Evolutionary conservation across 1,140 invertebrate species (phyloP).

Genomic region (Hycleus phaleratus): DNA sequence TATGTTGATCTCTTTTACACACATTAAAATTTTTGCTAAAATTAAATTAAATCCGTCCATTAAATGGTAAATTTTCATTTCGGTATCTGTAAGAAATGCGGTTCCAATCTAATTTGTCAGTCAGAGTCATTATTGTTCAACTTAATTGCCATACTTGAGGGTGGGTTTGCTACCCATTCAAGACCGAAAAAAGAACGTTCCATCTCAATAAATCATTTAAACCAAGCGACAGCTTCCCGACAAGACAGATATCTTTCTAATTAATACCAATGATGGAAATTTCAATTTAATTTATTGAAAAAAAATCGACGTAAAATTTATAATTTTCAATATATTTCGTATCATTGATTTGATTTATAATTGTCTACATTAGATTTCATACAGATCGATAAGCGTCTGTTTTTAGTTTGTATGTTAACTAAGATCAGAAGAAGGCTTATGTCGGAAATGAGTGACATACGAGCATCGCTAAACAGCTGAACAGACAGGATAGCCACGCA

Average conservation of each 20-base stretch:
- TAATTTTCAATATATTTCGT: too few relatives aligned
- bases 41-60: too few relatives aligned
- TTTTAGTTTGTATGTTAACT: background rate
- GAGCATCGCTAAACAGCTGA: constrained; percentile 43
- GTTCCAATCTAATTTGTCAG: constrained; percentile 8
- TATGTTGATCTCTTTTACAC: too few relatives aligned
- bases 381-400: too few relatives aligned
- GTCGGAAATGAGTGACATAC: constrained; percentile 43
- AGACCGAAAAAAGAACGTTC: background rate
- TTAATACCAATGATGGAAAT: background rate
- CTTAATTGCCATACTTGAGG: constrained; percentile 8
- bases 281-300: too few relatives aligned
- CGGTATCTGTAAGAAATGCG: too few relatives aligned
- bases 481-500: constrained; percentile 38
- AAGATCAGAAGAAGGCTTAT: constrained; percentile 27
- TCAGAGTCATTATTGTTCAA: constrained; percentile 3
- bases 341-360: too few relatives aligned
- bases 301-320: too few relatives aligned
- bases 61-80: too few relatives aligned
- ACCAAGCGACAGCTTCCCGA: constrained; percentile 5
- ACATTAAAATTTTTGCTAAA: too few relatives aligned
- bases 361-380: too few relatives aligned
- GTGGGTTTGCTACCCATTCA: constrained; percentile 1
- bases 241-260: constrained; percentile 8
- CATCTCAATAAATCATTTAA: constrained; percentile 12